Evolutionary conservation across 1,140 invertebrate species (phyloP).

Genomic region (Ceratosolen fusciceps): DNA sequence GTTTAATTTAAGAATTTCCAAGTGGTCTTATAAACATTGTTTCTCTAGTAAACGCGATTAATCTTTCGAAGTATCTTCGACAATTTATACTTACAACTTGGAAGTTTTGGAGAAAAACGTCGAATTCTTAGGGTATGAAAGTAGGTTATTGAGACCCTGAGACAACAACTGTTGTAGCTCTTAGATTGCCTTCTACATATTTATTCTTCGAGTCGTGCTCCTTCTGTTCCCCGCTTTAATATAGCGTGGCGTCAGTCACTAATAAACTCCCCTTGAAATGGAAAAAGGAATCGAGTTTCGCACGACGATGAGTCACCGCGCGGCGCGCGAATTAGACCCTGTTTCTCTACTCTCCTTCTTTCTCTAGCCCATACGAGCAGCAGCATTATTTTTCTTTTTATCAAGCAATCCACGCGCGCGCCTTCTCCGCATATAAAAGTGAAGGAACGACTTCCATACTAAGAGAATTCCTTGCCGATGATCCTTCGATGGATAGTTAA

Average conservation of each 20-base stretch:
- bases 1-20: too few relatives aligned
- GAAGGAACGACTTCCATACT: conserved; percentile 26
- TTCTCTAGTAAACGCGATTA: too few relatives aligned
- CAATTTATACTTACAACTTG: background rate
- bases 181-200: background rate
- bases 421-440: background rate
- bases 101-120: background rate
- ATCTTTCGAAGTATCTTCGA: too few relatives aligned
- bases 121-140: background rate
- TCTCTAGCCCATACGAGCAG: background rate
- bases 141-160: background rate
- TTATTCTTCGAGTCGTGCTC: background rate
- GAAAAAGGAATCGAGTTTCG: conserved; percentile 39
- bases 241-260: too few relatives aligned
- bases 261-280: conserved; percentile 23
- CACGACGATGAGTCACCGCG: conserved; percentile 21
- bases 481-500: background rate
- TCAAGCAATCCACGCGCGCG: conserved; percentile 19
- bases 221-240: background rate
- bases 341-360: background rate
- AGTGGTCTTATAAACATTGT: too few relatives aligned
- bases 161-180: background rate
- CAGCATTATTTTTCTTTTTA: background rate
- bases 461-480: conserved; percentile 1
- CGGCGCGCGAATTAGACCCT: conserved; percentile 13